Evolutionary conservation across 2,113 vertebrate species (phyloP).

Genomic region (Mesembrinibis cayennensis): DNA sequence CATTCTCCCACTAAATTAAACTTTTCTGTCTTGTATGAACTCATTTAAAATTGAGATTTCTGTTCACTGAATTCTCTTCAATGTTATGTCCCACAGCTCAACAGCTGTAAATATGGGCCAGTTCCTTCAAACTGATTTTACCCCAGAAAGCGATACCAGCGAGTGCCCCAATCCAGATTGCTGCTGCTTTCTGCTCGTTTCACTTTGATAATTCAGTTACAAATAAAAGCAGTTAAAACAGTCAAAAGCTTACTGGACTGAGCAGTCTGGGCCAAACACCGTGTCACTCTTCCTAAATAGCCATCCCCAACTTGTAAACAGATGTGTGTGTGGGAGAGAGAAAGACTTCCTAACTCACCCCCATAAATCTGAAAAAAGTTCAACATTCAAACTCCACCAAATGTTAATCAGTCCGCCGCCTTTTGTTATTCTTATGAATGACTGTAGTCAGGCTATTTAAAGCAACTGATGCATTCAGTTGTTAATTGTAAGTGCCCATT

Average conservation of each 20-base stretch:
- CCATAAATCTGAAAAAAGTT: conserved; percentile 19
- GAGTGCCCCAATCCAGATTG: neutral
- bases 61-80: neutral
- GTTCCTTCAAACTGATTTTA: neutral
- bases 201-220: neutral
- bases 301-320: neutral
- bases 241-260: neutral
- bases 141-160: neutral
- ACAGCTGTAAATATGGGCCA: neutral
- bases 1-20: neutral
- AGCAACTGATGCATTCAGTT: conserved; percentile 52
- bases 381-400: neutral
- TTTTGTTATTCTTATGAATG: conserved; percentile 64
- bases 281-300: neutral
- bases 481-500: conserved; percentile 54
- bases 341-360: conserved; percentile 16
- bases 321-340: neutral
- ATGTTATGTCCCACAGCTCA: neutral
- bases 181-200: neutral
- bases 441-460: conserved; percentile 57
- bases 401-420: conserved; percentile 2
- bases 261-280: neutral
- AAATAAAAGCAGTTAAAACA: neutral
- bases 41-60: neutral
- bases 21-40: neutral